Percentiles rank a stretch among this genome's conserved stretches.
These are phyloP conservation scores for Bergia sp. DNA, from an alignment of 92 coral and sea anemone genomes.

Conservation along the genomic window DNA sequence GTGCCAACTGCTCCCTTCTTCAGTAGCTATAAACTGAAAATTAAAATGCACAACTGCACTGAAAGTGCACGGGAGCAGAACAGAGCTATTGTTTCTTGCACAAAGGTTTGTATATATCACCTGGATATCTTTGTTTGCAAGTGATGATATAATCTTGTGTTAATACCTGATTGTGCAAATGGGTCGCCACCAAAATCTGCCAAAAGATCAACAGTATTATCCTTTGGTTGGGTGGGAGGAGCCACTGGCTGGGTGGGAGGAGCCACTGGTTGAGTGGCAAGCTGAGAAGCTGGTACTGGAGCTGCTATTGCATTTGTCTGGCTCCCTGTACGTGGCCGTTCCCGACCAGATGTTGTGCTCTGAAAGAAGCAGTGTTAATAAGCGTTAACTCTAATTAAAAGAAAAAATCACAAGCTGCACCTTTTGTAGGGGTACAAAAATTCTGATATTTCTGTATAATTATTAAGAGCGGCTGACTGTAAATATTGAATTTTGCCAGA, in stretches of 20 bases:
- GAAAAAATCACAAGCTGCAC: no score
- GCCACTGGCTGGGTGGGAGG: constrained; percentile 59
- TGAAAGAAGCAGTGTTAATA: not conserved
- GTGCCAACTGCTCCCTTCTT: no score
- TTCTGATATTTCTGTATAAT: no score
- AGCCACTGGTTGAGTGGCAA: constrained; percentile 61
- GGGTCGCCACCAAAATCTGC: constrained; percentile 98
- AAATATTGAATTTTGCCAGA: no score
- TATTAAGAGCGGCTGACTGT: no score
- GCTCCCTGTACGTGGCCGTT: constrained; percentile 88
- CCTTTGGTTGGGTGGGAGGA: constrained; percentile 48
- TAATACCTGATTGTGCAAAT: constrained; percentile 81
- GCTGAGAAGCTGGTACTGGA: constrained; percentile 68
- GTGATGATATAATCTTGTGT: not conserved
- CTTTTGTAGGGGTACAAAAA: no score
- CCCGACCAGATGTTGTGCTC: constrained; percentile 68
- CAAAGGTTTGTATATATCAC: no score
- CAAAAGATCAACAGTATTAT: constrained; percentile 78
- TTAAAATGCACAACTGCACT: no score
- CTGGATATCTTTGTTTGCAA: not conserved
- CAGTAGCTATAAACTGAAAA: no score
- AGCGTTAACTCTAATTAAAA: no score
- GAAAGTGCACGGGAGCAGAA: no score
- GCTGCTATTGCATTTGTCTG: constrained; percentile 55
- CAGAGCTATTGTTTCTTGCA: no score